Percentiles rank a stretch among this genome's conserved stretches.
Conservation (phyloP, 2,797 vertebrate genomes). For the Acanthopagrus latus region DNA sequence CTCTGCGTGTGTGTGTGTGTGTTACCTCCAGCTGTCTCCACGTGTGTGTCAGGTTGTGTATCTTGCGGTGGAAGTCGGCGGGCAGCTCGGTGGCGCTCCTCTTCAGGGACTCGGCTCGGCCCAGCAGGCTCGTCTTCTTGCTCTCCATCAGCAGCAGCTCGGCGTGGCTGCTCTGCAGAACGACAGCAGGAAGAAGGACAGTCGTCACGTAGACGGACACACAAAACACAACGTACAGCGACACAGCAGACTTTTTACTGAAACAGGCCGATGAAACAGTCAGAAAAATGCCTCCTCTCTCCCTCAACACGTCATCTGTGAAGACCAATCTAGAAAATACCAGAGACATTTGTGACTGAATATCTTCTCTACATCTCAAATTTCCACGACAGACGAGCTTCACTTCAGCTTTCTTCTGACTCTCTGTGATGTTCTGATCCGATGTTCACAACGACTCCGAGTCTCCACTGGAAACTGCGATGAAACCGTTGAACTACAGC, state of each 20-base stretch:
- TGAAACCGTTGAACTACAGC: background rate
- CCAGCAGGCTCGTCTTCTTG: slow-evolving; percentile 91
- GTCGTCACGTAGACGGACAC: background rate
- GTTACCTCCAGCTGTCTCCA: slow-evolving; percentile 94
- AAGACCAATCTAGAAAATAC: too few relatives aligned
- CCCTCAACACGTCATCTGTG: too few relatives aligned
- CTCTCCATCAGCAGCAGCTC: slow-evolving; percentile 93
- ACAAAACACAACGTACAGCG: background rate
- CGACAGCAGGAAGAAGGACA: slow-evolving; percentile 30
- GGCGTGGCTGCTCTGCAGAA: slow-evolving; percentile 89
- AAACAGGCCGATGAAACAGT: too few relatives aligned
- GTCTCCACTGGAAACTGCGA: slow-evolving; percentile 3
- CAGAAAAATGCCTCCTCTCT: too few relatives aligned
- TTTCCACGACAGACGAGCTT: too few relatives aligned
- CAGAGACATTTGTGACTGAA: too few relatives aligned
- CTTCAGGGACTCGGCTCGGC: slow-evolving; percentile 91
- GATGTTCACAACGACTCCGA: background rate
- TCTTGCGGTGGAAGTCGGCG: slow-evolving; percentile 88
- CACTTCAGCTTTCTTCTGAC: background rate
- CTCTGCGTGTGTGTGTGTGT: slow-evolving; percentile 15
- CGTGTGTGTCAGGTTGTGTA: slow-evolving; percentile 93
- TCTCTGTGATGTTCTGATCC: background rate
- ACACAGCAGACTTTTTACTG: too few relatives aligned
- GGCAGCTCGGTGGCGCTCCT: slow-evolving; percentile 89
- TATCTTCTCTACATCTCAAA: background rate